These are phyloP conservation scores for Melanotaenia parkinsoni DNA, from an alignment of 2,797 vertebrate genomes.

Conservation along the genomic window DNA sequence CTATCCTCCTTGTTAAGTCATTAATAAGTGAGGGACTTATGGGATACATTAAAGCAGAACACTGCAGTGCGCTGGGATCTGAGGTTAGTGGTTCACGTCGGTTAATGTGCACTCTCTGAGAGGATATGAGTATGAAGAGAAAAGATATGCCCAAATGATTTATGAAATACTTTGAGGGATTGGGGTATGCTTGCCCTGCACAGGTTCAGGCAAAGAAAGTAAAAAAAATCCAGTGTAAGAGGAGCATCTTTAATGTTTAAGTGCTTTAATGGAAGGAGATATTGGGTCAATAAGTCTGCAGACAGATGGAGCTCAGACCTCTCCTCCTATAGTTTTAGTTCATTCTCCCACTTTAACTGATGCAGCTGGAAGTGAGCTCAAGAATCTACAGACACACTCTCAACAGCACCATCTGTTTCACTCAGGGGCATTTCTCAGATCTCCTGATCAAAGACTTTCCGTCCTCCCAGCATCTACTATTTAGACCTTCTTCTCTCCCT, in stretches of 20 bases:
- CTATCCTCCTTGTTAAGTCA: conserved; percentile 45
- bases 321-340: conserved; percentile 25
- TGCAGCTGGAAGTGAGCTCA: conserved; percentile 48
- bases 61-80: conserved; percentile 35
- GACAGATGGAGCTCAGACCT: conserved; percentile 49
- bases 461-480: neutral
- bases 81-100: conserved; percentile 47
- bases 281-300: conserved; percentile 74
- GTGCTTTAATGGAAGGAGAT: conserved; percentile 66
- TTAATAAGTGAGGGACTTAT: conserved; percentile 45
- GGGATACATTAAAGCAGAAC: conserved; percentile 37
- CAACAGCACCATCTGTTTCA: conserved; percentile 34
- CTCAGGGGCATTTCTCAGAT: conserved; percentile 29
- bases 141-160: conserved; percentile 41
- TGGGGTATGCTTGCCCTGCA: conserved; percentile 2
- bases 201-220: neutral
- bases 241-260: conserved; percentile 43
- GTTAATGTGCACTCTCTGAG: conserved; percentile 26
- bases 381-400: conserved; percentile 48
- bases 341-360: conserved; percentile 32
- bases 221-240: conserved; percentile 20
- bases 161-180: conserved; percentile 30
- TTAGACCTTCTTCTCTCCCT: neutral
- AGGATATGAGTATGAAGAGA: conserved; percentile 25
- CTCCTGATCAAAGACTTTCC: conserved; percentile 6